Percentiles rank a stretch among this genome's conserved stretches.
phyloP scores from a whole-genome alignment of 2,113 vertebrate species.

The Arizona elegans region DNA sequence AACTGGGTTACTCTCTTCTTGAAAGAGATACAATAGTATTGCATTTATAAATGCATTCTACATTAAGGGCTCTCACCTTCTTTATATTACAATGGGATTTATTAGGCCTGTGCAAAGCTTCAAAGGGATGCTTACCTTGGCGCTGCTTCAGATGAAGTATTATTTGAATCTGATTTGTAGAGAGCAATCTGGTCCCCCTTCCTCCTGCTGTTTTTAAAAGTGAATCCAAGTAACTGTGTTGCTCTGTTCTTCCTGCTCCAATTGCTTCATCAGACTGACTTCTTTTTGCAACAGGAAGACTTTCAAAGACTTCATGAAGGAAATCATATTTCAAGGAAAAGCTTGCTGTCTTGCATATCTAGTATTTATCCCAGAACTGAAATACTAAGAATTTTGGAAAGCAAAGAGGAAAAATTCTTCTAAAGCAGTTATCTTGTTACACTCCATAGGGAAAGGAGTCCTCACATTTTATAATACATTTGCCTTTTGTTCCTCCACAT shows the following conservation, averaged over 20 bases:
- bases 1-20: neutral
- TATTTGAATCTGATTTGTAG: neutral
- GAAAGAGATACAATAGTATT: neutral
- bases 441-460: neutral
- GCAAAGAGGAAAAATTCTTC: neutral
- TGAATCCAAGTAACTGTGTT: neutral
- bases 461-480: neutral
- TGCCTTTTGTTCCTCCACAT: neutral
- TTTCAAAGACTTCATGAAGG: neutral
- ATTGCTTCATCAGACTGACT: neutral
- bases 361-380: neutral
- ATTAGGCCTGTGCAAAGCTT: neutral
- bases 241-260: neutral
- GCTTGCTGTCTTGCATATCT: neutral
- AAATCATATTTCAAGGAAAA: neutral
- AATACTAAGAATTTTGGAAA: neutral
- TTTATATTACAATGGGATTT: neutral
- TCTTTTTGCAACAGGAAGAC: neutral
- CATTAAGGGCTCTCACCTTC: neutral
- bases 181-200: neutral
- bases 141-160: neutral
- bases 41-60: neutral
- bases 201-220: neutral
- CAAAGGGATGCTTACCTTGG: neutral
- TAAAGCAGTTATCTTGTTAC: neutral